These are phyloP conservation scores for Itoplectis maculator DNA, from an alignment of 2,888 invertebrate species.

Conservation along the genomic window DNA sequence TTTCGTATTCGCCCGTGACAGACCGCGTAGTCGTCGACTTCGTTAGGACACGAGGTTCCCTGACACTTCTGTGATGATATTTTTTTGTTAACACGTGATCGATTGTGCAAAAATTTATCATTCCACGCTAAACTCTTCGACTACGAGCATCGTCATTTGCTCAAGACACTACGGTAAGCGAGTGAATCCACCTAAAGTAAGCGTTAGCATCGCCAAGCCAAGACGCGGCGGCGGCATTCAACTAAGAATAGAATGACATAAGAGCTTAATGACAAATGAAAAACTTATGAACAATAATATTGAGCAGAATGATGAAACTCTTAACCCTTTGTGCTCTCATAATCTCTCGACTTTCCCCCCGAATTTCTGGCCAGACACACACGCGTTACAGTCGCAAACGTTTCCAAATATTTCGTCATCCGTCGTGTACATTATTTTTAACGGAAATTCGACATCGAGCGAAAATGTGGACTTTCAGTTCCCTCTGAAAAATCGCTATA, in stretches of 20 bases:
- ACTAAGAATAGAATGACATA: constrained; percentile 35
- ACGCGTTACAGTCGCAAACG: background rate
- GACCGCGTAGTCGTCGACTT: constrained; percentile 42
- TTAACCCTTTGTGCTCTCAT: constrained; percentile 1
- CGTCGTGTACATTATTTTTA: constrained; percentile 7
- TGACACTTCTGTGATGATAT: constrained; percentile 2
- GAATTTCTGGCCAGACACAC: background rate
- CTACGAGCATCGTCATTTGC: constrained; percentile 26
- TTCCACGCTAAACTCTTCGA: background rate
- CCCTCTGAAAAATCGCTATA: constrained; percentile 15
- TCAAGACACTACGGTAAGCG: constrained; percentile 58
- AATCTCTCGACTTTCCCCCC: background rate
- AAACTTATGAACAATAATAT: constrained; percentile 11
- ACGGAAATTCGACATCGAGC: background rate
- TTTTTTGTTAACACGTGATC: constrained; percentile 48
- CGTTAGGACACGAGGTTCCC: constrained; percentile 51
- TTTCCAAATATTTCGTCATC: constrained; percentile 28
- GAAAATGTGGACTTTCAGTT: constrained; percentile 19
- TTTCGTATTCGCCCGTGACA: constrained; percentile 48
- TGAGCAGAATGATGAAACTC: constrained; percentile 13
- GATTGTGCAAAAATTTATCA: constrained; percentile 25
- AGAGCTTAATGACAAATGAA: constrained; percentile 13
- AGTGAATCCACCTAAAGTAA: background rate
- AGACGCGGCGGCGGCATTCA: background rate
- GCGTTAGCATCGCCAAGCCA: background rate